These are phyloP conservation scores for Puntigrus tetrazona DNA, from an alignment of 2,113 vertebrate genomes.

Conservation along the genomic window DNA sequence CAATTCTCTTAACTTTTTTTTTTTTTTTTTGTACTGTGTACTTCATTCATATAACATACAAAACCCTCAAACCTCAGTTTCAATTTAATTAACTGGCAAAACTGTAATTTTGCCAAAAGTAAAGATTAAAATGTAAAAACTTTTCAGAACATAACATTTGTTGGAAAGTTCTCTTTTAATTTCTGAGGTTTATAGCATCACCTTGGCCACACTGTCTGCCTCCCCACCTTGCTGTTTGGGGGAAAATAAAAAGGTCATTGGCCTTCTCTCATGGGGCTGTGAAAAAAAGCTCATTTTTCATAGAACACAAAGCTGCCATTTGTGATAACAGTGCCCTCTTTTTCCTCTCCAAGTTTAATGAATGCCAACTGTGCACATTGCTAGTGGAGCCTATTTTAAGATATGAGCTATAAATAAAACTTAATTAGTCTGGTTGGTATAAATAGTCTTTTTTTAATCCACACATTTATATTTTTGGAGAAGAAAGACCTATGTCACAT, in stretches of 20 bases:
- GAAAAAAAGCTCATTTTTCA: slow-evolving; percentile 74
- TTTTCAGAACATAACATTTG: neutral
- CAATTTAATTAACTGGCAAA: neutral
- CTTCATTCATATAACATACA: neutral
- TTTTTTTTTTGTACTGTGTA: neutral
- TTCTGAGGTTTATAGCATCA: slow-evolving; percentile 20
- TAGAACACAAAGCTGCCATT: slow-evolving; percentile 72
- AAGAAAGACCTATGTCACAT: slow-evolving; percentile 29
- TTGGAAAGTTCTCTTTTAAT: neutral
- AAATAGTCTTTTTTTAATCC: slow-evolving; percentile 63
- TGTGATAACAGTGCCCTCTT: slow-evolving; percentile 75
- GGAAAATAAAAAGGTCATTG: slow-evolving; percentile 61
- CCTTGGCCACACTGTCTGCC: neutral
- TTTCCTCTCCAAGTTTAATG: slow-evolving; percentile 67
- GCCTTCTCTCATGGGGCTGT: slow-evolving; percentile 61
- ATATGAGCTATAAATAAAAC: slow-evolving; percentile 69
- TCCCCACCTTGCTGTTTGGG: slow-evolving; percentile 49
- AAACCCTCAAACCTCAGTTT: neutral
- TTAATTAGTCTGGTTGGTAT: slow-evolving; percentile 64
- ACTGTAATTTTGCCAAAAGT: neutral
- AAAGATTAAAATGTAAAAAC: neutral
- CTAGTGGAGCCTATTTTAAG: slow-evolving; percentile 67
- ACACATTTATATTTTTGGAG: slow-evolving; percentile 66
- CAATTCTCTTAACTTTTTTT: neutral
- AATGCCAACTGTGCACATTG: slow-evolving; percentile 61